phyloP scores from a whole-genome alignment of 2,797 vertebrate genomes.

The Pteropus rufus region DNA sequence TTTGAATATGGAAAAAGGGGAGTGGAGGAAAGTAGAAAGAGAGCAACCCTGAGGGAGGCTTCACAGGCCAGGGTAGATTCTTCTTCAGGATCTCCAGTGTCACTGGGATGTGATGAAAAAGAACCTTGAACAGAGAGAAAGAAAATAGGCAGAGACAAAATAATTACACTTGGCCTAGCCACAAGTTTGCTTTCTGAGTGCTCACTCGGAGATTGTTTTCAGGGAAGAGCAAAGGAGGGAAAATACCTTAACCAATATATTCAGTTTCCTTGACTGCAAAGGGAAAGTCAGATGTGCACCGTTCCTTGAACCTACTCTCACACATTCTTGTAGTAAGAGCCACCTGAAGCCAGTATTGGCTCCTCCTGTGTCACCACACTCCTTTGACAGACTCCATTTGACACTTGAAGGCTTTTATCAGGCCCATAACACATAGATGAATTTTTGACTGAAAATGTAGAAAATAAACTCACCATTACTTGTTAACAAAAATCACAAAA shows the following conservation, averaged over 20 bases:
- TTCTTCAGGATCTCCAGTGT: background rate
- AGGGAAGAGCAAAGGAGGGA: background rate
- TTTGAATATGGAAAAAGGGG: background rate
- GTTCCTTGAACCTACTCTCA: background rate
- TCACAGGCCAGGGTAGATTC: background rate
- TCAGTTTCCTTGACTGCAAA: conserved; percentile 36
- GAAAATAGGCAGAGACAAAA: background rate
- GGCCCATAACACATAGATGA: background rate
- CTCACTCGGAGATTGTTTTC: background rate
- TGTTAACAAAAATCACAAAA: background rate
- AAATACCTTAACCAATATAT: background rate
- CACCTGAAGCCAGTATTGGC: background rate
- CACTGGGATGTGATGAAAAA: background rate
- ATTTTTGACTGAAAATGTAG: background rate
- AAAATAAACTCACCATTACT: background rate
- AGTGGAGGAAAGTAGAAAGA: background rate
- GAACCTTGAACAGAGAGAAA: background rate
- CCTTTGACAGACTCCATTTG: background rate
- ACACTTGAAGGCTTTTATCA: background rate
- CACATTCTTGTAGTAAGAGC: background rate
- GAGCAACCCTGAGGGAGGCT: background rate
- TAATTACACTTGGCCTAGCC: background rate
- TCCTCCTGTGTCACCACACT: background rate
- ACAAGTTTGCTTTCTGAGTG: background rate
- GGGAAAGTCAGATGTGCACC: background rate